These are phyloP conservation scores for Phortica magna DNA, from an alignment of 2,888 invertebrate genomes.

Conservation along the genomic window DNA sequence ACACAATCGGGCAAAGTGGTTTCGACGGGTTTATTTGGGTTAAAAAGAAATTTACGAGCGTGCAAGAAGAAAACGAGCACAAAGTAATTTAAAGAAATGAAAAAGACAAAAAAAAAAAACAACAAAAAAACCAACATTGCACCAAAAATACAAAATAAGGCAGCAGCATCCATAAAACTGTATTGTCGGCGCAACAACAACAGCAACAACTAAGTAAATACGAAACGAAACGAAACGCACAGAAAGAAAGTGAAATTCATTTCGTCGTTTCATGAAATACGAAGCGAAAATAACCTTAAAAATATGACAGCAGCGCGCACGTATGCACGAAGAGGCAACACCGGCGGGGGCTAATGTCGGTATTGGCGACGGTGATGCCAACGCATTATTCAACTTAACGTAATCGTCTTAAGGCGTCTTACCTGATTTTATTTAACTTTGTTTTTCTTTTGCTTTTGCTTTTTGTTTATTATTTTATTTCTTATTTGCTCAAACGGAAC, in stretches of 20 bases:
- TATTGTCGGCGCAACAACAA: not conserved
- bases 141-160: not conserved
- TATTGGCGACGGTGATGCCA: not conserved
- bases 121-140: not conserved
- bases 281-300: not conserved
- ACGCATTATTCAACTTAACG: conserved; percentile 28
- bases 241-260: conserved; percentile 5
- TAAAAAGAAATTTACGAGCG: conserved; percentile 67
- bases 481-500: not conserved
- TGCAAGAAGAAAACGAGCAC: not conserved
- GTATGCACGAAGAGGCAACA: not conserved
- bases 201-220: conserved; percentile 2
- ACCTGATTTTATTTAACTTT: conserved; percentile 5
- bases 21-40: conserved; percentile 70
- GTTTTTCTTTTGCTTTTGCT: not conserved
- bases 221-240: conserved; percentile 5
- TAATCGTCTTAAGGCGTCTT: conserved; percentile 29
- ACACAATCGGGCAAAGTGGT: conserved; percentile 53
- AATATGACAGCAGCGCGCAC: not conserved
- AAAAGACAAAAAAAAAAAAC: not conserved
- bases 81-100: not conserved
- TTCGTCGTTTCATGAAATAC: not conserved
- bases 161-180: conserved; percentile 47
- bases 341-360: not conserved
- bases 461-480: not conserved